Evolutionary conservation across 2,113 vertebrate species (phyloP), one percentile per base, ranked within the genome.

Genomic region (Pteronura brasiliensis): DNA sequence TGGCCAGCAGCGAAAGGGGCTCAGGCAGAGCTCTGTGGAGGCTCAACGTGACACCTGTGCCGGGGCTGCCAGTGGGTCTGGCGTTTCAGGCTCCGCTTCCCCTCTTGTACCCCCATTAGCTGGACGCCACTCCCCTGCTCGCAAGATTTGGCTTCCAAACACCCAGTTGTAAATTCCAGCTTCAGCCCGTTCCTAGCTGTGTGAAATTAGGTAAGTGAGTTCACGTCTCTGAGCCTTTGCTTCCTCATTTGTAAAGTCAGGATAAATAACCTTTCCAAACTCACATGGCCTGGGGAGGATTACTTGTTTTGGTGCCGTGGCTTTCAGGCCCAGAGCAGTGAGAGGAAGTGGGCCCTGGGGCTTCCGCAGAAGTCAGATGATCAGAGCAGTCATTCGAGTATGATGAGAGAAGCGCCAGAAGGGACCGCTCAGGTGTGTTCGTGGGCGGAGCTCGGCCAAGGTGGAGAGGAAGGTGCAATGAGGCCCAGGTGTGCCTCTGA

Each of bases 31-130:
- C 23, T 92, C 98, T 97, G 96, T 0, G 12, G 87, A 98, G 83
- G 63, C 95, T 97, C 97, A 98, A 94, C 95, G 52, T 96, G 97
- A 97, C 97, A 97, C 96, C 96, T 96, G 91, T 29, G 34, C 49
- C 76, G 49, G 49, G 63, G 61, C 87, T 92, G 96, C 93, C 95
- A 92, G 72, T 52, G 69, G 57, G 4, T 52, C 49, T 52, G 71
- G 39, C 31, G 47, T 80, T 88, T 88, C 47, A 57, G 88, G 69
- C 31, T 92, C 87, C 23, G 52, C 71, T 36, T 81, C 87, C 44
- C 55, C 25, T 67, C 52, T 72, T 72, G 34, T 20, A 67, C 36
- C 42, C 92, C 71, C 36, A 79, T 49, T 71, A 92, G 39, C 49
- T 39, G 27, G 39, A 29, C 4, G 23, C 85, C 92, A 27, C n/a